Conservation (phyloP, 2,888 invertebrate genomes). For the Drosophila helvetica region DNA sequence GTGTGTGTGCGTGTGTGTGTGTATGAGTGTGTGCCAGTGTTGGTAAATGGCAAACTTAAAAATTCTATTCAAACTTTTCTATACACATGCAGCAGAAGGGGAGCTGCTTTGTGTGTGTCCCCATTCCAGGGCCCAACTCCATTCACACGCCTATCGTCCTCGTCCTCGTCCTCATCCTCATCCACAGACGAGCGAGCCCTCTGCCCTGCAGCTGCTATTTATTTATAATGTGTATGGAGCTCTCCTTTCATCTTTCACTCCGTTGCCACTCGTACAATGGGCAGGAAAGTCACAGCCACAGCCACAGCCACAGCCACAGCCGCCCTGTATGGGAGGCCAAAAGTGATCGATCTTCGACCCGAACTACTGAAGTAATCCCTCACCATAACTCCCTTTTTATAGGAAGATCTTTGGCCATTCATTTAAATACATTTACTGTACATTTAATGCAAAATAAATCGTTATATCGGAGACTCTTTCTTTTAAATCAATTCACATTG, state of each 20-base stretch:
- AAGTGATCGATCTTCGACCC: neutral
- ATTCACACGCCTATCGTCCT: constrained; percentile 13
- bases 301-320: too few relatives aligned
- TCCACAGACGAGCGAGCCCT: constrained; percentile 1
- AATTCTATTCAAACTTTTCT: constrained; percentile 79
- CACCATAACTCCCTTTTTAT: neutral
- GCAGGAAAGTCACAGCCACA: neutral
- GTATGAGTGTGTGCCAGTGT: constrained; percentile 51
- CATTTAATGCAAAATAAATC: too few relatives aligned
- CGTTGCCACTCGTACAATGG: constrained; percentile 45
- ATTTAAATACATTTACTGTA: too few relatives aligned
- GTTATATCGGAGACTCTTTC: too few relatives aligned
- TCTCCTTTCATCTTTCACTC: constrained; percentile 16
- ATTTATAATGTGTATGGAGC: constrained; percentile 65
- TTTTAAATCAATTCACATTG: too few relatives aligned
- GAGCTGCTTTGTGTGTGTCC: constrained; percentile 23
- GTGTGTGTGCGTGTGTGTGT: constrained; percentile 23
- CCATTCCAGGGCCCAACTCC: constrained; percentile 27
- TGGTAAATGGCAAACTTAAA: constrained; percentile 79
- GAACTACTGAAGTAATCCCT: neutral
- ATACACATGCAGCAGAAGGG: constrained; percentile 14
- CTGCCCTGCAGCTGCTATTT: constrained; percentile 53
- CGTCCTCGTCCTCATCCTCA: neutral
- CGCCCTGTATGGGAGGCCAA: neutral
- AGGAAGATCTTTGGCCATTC: neutral